Conservation (phyloP, 2,888 invertebrate species). For the Sepioteuthis lessoniana region DNA sequence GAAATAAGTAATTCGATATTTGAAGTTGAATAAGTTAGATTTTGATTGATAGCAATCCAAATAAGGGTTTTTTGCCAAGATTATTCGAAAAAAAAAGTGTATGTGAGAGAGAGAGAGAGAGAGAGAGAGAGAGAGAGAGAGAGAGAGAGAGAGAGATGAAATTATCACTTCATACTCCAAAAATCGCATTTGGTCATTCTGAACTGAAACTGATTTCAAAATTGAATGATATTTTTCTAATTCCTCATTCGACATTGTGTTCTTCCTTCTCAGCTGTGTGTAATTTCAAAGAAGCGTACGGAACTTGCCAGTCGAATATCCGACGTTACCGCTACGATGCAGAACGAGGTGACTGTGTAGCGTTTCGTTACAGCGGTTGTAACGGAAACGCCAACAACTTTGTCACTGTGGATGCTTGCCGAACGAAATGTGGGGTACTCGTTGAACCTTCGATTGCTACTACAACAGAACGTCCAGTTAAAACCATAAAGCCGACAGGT, state of each 20-base stretch:
- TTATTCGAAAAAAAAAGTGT: too few relatives aligned
- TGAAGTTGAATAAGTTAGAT: not conserved
- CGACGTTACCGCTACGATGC: constrained; percentile 84
- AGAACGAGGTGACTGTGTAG: constrained; percentile 83
- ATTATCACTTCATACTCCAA: not conserved
- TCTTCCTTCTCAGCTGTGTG: constrained; percentile 34
- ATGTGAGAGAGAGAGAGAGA: too few relatives aligned
- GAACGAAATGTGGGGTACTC: constrained; percentile 57
- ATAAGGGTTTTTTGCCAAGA: not conserved
- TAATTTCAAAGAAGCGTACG: not conserved
- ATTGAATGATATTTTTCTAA: not conserved
- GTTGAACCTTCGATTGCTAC: not conserved
- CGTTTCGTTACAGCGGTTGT: constrained; percentile 88
- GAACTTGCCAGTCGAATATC: not conserved
- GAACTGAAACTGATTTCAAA: not conserved
- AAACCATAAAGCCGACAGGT: not conserved
- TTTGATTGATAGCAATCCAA: not conserved
- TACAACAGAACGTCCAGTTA: not conserved
- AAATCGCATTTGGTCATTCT: not conserved
- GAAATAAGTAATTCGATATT: not conserved
- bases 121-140: too few relatives aligned
- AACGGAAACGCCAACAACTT: constrained; percentile 83
- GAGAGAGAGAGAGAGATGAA: not conserved
- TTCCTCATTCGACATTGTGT: not conserved
- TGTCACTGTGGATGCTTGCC: constrained; percentile 59